Evolutionary conservation across 2,797 vertebrate species (phyloP).

Genomic region (Menidia menidia): DNA sequence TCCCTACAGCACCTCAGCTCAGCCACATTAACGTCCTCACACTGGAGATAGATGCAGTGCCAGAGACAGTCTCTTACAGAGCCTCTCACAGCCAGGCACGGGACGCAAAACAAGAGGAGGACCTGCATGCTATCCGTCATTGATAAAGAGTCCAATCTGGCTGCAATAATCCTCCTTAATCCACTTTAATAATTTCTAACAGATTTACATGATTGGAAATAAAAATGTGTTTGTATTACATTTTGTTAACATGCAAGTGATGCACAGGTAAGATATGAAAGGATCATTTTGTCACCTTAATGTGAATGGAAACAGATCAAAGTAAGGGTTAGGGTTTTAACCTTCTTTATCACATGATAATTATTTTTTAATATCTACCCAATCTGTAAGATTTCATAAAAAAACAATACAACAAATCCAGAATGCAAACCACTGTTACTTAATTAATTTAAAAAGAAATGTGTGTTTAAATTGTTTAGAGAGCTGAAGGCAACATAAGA

Average conservation of each 20-base stretch:
- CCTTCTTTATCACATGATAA: too few species aligned
- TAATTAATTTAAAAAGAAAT: too few species aligned
- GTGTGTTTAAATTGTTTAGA: conserved; percentile 26
- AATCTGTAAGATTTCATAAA: not conserved
- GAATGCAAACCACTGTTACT: not conserved
- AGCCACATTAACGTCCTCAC: conserved; percentile 39
- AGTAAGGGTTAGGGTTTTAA: not conserved
- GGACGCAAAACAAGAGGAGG: conserved; percentile 27
- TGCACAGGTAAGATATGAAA: not conserved
- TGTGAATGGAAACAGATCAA: conserved; percentile 9
- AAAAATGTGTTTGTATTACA: conserved; percentile 28
- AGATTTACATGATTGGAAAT: conserved; percentile 14
- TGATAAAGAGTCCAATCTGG: conserved; percentile 10
- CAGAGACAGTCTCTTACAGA: conserved; percentile 19
- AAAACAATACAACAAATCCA: not conserved
- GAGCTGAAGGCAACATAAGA: conserved; percentile 16
- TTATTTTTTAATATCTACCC: not conserved
- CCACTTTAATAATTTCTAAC: conserved; percentile 11
- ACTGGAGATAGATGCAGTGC: conserved; percentile 40
- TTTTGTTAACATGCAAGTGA: conserved; percentile 14
- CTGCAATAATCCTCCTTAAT: conserved; percentile 18
- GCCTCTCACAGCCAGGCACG: conserved; percentile 22
- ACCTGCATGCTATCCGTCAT: conserved; percentile 8
- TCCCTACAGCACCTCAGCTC: conserved; percentile 47
- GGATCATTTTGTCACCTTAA: not conserved